These are phyloP conservation scores for Bujurquina vittata DNA, from an alignment of 2,113 vertebrate genomes.

Conservation along the genomic window DNA sequence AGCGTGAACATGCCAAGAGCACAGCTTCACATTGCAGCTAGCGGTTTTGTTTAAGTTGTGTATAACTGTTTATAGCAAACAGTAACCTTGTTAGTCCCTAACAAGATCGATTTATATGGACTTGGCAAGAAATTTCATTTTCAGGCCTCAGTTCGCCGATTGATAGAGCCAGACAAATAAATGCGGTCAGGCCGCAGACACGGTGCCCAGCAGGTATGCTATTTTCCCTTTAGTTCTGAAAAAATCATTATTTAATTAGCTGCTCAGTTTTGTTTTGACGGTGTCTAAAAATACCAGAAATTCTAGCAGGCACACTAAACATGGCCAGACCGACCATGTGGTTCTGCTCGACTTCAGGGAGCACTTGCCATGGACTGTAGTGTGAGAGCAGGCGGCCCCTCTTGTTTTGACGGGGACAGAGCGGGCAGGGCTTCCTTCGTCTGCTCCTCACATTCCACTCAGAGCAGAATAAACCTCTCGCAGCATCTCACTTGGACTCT, in stretches of 20 bases:
- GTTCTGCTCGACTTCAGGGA: constrained; percentile 61
- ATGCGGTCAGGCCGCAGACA: not conserved
- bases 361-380: constrained; percentile 29
- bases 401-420: constrained; percentile 54
- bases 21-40: not conserved
- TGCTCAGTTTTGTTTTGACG: constrained; percentile 48
- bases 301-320: constrained; percentile 25
- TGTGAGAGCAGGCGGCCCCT: constrained; percentile 15
- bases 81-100: not conserved
- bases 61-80: not conserved
- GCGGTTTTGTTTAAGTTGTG: not conserved
- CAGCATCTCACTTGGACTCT: constrained; percentile 7
- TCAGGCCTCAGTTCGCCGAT: not conserved
- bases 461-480: constrained; percentile 10
- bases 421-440: constrained; percentile 34
- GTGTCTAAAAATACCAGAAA: constrained; percentile 55
- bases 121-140: not conserved
- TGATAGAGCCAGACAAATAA: not conserved
- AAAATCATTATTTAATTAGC: constrained; percentile 43
- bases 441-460: constrained; percentile 52
- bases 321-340: constrained; percentile 44
- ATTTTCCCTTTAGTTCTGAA: constrained; percentile 15
- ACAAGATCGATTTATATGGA: not conserved
- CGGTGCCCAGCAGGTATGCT: not conserved
- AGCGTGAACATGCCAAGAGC: not conserved